Conservation (phyloP, 2,797 vertebrate genomes). For the Nasua narica region DNA sequence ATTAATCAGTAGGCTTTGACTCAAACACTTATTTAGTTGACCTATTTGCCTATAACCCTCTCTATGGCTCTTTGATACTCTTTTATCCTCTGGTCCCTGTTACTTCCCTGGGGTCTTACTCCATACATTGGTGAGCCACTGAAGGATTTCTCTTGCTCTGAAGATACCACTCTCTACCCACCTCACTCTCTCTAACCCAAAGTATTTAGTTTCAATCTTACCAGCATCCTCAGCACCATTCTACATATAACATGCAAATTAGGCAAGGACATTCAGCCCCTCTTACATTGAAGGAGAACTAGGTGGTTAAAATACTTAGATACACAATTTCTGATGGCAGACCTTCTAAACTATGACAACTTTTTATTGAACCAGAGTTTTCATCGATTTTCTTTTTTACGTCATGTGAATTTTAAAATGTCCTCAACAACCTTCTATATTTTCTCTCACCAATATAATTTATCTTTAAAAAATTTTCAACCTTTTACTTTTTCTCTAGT, state of each 20-base stretch:
- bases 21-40: background rate
- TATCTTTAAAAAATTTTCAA: constrained; percentile 19
- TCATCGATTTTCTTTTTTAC: background rate
- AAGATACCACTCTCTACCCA: background rate
- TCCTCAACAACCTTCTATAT: background rate
- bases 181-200: background rate
- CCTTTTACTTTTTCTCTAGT: background rate
- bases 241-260: background rate
- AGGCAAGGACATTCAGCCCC: background rate
- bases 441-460: background rate
- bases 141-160: background rate
- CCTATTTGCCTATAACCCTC: accelerated
- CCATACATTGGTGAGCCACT: background rate
- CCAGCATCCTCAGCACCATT: accelerated
- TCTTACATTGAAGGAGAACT: background rate
- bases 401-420: background rate
- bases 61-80: background rate
- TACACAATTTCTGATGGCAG: background rate
- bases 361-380: background rate
- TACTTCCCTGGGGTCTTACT: background rate
- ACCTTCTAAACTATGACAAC: background rate
- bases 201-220: background rate
- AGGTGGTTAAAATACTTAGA: background rate
- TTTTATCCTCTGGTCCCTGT: background rate
- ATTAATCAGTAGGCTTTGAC: background rate